phyloP scores from a whole-genome alignment of 2,888 invertebrate species.

The Stenodera caucasica region DNA sequence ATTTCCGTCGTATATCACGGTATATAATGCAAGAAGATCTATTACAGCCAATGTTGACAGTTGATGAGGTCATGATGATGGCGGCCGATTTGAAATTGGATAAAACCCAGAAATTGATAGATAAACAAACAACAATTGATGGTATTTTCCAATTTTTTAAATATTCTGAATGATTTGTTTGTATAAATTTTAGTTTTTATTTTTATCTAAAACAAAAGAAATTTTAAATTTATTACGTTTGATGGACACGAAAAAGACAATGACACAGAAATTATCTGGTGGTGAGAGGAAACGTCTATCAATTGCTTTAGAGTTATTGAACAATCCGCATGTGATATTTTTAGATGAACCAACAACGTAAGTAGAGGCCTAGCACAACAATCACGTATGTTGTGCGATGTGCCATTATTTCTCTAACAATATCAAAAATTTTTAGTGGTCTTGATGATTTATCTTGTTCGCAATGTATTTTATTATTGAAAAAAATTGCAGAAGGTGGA shows the following conservation, averaged over 20 bases:
- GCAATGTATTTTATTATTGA: conserved; percentile 88
- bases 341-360: conserved; percentile 97
- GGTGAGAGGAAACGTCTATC: conserved; percentile 95
- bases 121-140: conserved; percentile 59
- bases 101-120: conserved; percentile 62
- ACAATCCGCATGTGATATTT: conserved; percentile 94
- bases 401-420: conserved; percentile 87
- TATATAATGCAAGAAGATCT: conserved; percentile 98
- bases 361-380: conserved; percentile 54
- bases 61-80: conserved; percentile 92
- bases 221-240: conserved; percentile 88
- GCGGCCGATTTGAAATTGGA: conserved; percentile 89
- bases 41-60: conserved; percentile 87
- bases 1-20: conserved; percentile 79
- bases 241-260: conserved; percentile 65
- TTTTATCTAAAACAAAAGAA: conserved; percentile 74
- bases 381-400: conserved; percentile 95
- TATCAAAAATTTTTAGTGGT: too few species aligned
- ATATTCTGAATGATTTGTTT: too few species aligned
- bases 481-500: conserved; percentile 83
- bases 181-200: not conserved
- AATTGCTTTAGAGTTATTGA: conserved; percentile 91
- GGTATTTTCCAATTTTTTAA: conserved; percentile 3
- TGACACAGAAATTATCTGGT: conserved; percentile 71
- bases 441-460: conserved; percentile 94